Conservation (phyloP, 2,888 invertebrate species). For the Hypsopygia costalis region DNA sequence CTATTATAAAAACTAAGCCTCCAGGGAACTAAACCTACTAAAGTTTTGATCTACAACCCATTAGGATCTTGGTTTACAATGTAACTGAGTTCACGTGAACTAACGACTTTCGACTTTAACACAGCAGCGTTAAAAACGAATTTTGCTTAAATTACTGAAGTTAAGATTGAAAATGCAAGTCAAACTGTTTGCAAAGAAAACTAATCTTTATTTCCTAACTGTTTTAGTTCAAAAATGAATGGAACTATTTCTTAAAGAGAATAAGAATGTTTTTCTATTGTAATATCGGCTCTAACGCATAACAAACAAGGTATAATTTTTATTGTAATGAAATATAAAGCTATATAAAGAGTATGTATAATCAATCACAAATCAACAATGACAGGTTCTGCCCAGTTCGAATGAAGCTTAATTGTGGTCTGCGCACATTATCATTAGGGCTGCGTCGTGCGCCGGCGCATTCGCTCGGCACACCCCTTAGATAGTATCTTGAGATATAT, state of each 20-base stretch:
- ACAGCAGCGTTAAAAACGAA: too few relatives aligned
- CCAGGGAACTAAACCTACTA: slow-evolving; percentile 23
- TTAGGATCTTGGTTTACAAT: slow-evolving; percentile 16
- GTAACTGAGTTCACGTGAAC: slow-evolving; percentile 5
- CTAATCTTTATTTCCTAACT: not conserved
- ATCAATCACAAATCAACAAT: slow-evolving; percentile 75
- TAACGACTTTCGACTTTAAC: not conserved
- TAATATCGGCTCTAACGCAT: too few relatives aligned
- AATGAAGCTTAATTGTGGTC: slow-evolving; percentile 62
- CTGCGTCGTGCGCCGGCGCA: slow-evolving; percentile 37
- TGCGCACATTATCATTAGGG: slow-evolving; percentile 55
- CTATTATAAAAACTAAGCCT: slow-evolving; percentile 19
- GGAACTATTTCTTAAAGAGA: too few relatives aligned
- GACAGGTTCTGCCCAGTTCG: slow-evolving; percentile 62
- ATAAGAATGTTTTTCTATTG: too few relatives aligned
- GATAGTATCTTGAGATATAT: not conserved
- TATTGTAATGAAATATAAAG: not conserved
- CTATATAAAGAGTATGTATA: slow-evolving; percentile 36
- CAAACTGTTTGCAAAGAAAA: not conserved
- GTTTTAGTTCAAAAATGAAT: not conserved
- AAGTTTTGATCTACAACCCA: slow-evolving; percentile 26
- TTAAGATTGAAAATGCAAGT: not conserved
- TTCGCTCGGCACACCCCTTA: not conserved
- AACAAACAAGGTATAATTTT: not conserved
- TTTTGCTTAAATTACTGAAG: too few relatives aligned